Base-by-base conservation (phyloP, 2,797 vertebrate genomes). In the Pampus argenteus region DNA sequence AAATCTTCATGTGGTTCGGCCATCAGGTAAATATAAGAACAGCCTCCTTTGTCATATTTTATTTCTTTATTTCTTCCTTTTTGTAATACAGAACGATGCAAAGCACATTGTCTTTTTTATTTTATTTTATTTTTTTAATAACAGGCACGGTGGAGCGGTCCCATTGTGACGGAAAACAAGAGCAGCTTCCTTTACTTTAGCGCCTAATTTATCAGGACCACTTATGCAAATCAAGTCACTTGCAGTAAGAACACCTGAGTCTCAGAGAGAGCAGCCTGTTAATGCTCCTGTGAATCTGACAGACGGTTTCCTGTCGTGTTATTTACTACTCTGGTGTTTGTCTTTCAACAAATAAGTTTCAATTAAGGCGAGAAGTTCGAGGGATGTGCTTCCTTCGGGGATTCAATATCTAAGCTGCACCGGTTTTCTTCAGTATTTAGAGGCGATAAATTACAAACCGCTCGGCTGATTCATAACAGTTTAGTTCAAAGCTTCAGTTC, bases 151-250 rank as follows among this genome's bases (percentile, higher is more conserved):
- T 44, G 26, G 34, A 13, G 34, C 34, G 51, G 23, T 78, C 77
- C 71, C 76, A 38, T 28, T 15, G 34, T 18, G 38, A 45, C 52
- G 44, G 7, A 38, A 57, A 74, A 71, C 71, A n/a, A 38, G 17
- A 64, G 42, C 73, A 69, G 73, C 68, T 59, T 55, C 49, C 61
- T 58, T 11, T 17, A 29, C 65, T 70, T 58, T 28, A 50, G 65
- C 77, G 64, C 62, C 55, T 78, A 58, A 79, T 87, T 84, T 50
- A 85, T 86, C 79, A 84, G 71, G 58, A 60, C 61, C 79, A 76
- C 67, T 90, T 90, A 83, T 70, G 81, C 71, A 83, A 84, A 86
- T 79, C 71, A 54, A 77, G 75, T 74, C 78, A 67, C 63, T 76
- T 65, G 57, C 61, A 76, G 76, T 79, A 62, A 66, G 76, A 71